phyloP scores from a whole-genome alignment of 2,888 invertebrate species.

The Orthosia cruda region DNA sequence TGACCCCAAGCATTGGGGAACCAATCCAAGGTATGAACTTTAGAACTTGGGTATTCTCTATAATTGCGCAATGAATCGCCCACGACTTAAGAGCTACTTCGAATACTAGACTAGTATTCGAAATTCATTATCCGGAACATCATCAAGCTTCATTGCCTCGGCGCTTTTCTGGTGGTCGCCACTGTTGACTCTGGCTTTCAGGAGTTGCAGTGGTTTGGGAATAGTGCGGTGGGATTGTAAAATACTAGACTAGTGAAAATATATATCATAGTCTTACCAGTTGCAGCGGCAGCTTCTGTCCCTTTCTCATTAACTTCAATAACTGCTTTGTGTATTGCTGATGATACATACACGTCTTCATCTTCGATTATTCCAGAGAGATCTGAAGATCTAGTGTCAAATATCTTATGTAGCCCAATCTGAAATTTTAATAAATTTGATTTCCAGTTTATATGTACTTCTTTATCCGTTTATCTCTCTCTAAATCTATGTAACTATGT shows the following conservation, averaged over 20 bases:
- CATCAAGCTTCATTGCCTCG: no score
- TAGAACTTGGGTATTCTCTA: background rate
- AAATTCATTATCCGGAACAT: no score
- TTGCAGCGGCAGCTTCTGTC: slow-evolving; percentile 94
- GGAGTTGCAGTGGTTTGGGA: no score
- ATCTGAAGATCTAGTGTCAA: slow-evolving; percentile 84
- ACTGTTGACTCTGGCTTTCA: no score
- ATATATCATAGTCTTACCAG: slow-evolving; percentile 90
- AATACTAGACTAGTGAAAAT: background rate
- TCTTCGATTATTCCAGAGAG: slow-evolving; percentile 91
- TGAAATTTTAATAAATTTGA: slow-evolving; percentile 75
- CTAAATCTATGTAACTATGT: background rate
- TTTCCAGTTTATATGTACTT: background rate
- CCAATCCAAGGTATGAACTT: no score
- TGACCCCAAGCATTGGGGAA: no score
- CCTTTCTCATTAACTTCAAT: slow-evolving; percentile 96
- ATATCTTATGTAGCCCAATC: slow-evolving; percentile 93
- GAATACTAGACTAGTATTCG: background rate
- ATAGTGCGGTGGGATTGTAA: no score
- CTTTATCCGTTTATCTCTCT: background rate
- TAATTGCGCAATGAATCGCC: background rate
- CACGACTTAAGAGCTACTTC: background rate
- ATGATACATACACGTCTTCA: slow-evolving; percentile 90
- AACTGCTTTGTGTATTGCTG: slow-evolving; percentile 95
- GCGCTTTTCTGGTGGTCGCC: no score